Evolutionary conservation across 1,140 invertebrate genomes (phyloP).

Genomic region (Eurytemora carolleeae): DNA sequence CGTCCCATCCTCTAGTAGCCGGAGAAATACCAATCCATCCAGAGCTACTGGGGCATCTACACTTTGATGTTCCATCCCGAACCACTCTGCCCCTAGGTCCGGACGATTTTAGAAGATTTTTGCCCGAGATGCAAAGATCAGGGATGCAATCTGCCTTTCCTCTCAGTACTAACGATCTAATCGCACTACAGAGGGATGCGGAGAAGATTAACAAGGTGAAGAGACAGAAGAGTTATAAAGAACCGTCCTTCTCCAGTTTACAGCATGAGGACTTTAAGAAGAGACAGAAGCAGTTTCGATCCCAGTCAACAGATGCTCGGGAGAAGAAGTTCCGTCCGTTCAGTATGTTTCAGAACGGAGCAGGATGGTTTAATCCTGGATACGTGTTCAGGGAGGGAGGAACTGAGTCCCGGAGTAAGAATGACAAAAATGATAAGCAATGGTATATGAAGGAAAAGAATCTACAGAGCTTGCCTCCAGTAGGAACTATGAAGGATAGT

Average conservation of each 20-base stretch:
- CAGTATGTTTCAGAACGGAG: neutral
- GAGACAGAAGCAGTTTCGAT: neutral
- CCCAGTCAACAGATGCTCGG: neutral
- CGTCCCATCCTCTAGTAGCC: slow-evolving; percentile 1
- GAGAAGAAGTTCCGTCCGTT: neutral
- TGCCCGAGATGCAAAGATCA: slow-evolving; percentile 4
- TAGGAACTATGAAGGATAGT: neutral
- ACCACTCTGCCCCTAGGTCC: slow-evolving; percentile 6
- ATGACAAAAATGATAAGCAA: neutral
- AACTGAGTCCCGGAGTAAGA: neutral
- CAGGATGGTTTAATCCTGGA: neutral
- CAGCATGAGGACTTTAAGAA: slow-evolving; percentile 1
- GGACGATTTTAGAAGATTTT: slow-evolving; percentile 9
- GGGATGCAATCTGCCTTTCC: neutral
- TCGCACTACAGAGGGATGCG: neutral
- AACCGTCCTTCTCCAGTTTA: neutral
- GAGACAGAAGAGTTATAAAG: neutral
- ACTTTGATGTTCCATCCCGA: slow-evolving; percentile 8
- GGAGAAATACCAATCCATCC: slow-evolving; percentile 11
- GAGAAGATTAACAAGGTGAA: neutral
- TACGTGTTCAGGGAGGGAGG: neutral
- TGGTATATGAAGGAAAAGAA: slow-evolving; percentile 1
- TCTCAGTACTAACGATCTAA: slow-evolving; percentile 2
- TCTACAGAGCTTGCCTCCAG: neutral
- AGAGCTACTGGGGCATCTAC: slow-evolving; percentile 3